Conservation (phyloP, 23 tunicate genomes). For the Halocynthia aurantium region DNA sequence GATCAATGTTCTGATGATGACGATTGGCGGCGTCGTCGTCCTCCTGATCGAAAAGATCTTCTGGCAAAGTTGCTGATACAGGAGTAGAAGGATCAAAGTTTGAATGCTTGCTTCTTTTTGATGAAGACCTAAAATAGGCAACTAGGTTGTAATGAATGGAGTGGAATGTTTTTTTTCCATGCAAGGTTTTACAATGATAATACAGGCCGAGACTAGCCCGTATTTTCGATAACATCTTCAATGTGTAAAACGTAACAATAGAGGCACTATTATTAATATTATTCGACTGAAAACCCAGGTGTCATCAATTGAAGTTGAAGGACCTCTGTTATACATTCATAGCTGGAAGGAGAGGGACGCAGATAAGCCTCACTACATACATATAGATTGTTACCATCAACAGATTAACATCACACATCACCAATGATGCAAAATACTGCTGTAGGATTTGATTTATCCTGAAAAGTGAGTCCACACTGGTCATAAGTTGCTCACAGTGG, state of each 20-base stretch:
- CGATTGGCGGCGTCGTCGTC: not conserved
- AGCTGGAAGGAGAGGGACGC: too few species aligned
- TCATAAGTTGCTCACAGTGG: too few species aligned
- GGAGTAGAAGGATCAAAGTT: slow-evolving; percentile 24
- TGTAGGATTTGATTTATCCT: too few species aligned
- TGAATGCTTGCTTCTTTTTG: not conserved
- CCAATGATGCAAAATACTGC: too few species aligned
- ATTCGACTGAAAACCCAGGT: not conserved
- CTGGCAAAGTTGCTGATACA: slow-evolving; percentile 16
- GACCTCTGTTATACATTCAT: too few species aligned
- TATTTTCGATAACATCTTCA: not conserved
- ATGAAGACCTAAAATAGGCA: not conserved
- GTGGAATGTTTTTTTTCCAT: too few species aligned
- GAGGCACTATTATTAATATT: not conserved
- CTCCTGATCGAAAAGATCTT: slow-evolving; percentile 3
- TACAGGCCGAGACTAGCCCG: not conserved
- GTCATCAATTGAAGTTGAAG: too few species aligned
- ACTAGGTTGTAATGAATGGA: too few species aligned
- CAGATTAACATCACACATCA: too few species aligned
- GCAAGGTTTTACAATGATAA: not conserved
- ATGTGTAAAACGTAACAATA: not conserved
- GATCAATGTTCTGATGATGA: not conserved
- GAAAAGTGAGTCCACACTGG: too few species aligned
- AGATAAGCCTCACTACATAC: too few species aligned
- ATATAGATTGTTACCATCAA: too few species aligned